Evolutionary conservation across 1,140 invertebrate species (phyloP).

Genomic region (Bombus sibiricus): DNA sequence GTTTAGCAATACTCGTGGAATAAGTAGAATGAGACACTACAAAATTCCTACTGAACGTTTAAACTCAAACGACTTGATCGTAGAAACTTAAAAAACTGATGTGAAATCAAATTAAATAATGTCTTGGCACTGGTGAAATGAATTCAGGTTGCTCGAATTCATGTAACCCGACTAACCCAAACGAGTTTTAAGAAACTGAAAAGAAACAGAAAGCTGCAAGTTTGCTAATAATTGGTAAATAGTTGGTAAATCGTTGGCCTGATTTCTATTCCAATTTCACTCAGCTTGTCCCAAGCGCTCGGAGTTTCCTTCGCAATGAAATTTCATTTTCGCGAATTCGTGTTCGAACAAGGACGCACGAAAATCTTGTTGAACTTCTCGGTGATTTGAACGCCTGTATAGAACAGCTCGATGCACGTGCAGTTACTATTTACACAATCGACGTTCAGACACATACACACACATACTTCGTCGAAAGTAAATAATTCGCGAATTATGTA

Average conservation of each 20-base stretch:
- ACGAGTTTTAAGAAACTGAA: not conserved
- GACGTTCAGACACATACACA: too few relatives aligned
- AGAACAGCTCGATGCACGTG: not conserved
- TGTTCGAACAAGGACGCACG: too few relatives aligned
- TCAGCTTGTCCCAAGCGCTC: not conserved
- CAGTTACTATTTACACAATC: constrained; percentile 1
- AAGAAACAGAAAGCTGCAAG: not conserved
- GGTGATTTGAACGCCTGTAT: constrained; percentile 15
- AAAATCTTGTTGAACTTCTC: not conserved
- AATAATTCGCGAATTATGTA: not conserved
- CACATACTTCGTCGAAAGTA: not conserved
- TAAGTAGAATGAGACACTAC: too few relatives aligned
- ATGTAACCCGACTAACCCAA: not conserved
- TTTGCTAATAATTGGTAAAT: constrained; percentile 41
- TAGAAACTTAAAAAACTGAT: too few relatives aligned
- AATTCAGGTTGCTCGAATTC: not conserved
- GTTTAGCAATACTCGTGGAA: too few relatives aligned
- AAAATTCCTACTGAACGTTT: too few relatives aligned
- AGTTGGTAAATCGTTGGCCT: constrained; percentile 35
- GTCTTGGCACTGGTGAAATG: too few relatives aligned
- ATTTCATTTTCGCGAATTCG: not conserved
- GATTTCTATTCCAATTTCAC: constrained; percentile 64
- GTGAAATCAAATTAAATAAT: too few relatives aligned
- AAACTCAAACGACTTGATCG: too few relatives aligned
- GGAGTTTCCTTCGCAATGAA: not conserved